phyloP scores from a whole-genome alignment of 1,140 invertebrate species.

The Kradibia gibbosae region DNA sequence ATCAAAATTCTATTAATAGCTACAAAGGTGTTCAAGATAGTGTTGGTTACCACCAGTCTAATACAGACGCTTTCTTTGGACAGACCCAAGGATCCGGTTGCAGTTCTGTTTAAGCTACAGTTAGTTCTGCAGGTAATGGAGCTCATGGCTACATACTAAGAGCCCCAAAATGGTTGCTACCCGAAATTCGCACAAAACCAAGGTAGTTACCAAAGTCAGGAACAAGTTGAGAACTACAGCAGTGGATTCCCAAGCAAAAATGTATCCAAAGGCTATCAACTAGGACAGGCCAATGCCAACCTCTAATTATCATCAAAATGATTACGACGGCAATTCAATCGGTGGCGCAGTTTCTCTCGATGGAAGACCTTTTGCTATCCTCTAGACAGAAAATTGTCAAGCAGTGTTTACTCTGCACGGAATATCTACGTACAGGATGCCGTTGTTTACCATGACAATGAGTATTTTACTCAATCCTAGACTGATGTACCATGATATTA shows the following conservation, averaged over 20 bases:
- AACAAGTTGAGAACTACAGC: background rate
- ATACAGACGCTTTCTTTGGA: background rate
- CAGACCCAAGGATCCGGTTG: background rate
- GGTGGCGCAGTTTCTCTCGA: conserved; percentile 67
- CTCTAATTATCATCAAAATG: conserved; percentile 58
- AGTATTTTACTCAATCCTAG: conserved; percentile 37
- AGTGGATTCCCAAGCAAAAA: background rate
- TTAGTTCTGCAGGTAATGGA: background rate
- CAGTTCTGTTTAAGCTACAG: background rate
- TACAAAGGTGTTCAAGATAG: background rate
- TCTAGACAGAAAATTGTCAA: conserved; percentile 69
- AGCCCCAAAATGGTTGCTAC: background rate
- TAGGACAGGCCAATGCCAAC: conserved; percentile 49
- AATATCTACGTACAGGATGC: conserved; percentile 71
- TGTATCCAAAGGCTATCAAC: background rate
- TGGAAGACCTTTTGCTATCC: conserved; percentile 71
- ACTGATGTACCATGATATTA: background rate
- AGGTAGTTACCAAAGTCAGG: background rate
- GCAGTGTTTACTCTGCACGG: conserved; percentile 63
- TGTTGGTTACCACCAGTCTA: background rate
- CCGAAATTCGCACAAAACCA: too few relatives aligned
- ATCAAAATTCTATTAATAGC: too few relatives aligned
- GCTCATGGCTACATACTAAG: background rate
- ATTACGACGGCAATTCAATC: conserved; percentile 61
- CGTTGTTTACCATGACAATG: conserved; percentile 66